A percentile compares a stretch with the other conserved stretches of the same genome.
Conservation (phyloP, 2,113 vertebrate genomes). For the Polyodon spathula region DNA sequence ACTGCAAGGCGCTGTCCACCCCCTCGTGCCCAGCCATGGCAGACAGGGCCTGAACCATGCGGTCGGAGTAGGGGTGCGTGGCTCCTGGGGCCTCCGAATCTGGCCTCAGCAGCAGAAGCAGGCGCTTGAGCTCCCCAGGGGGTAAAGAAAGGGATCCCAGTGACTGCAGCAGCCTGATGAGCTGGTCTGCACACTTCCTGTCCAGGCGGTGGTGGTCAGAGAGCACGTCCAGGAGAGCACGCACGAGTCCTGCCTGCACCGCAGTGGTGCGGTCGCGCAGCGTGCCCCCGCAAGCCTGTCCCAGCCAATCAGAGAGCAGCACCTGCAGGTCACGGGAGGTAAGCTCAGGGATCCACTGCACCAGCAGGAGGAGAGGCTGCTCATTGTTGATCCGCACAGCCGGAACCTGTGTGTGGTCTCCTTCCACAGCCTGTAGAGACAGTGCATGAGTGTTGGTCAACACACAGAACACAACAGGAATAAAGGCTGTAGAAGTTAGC, state of each 20-base stretch:
- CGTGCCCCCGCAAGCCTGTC: constrained; percentile 69
- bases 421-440: constrained; percentile 74
- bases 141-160: constrained; percentile 76
- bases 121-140: constrained; percentile 70
- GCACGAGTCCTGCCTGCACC: constrained; percentile 81
- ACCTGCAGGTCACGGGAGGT: constrained; percentile 66
- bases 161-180: constrained; percentile 72
- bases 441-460: too few relatives aligned
- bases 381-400: constrained; percentile 73
- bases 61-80: constrained; percentile 49
- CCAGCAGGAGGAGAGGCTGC: constrained; percentile 79
- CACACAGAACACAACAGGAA: too few relatives aligned
- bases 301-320: constrained; percentile 71
- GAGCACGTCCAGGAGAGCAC: constrained; percentile 64
- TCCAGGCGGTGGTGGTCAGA: constrained; percentile 49
- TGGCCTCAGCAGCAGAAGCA: constrained; percentile 61
- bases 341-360: constrained; percentile 78
- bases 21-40: constrained; percentile 74
- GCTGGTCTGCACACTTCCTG: constrained; percentile 61
- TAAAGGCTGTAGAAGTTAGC: too few relatives aligned
- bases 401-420: constrained; percentile 55
- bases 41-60: constrained; percentile 65
- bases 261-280: constrained; percentile 77
- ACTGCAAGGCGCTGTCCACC: constrained; percentile 62
- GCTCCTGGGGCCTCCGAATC: constrained; percentile 15